Percentiles rank a stretch among this genome's conserved stretches.
Evolutionary conservation across 2,888 invertebrate genomes (phyloP).

Genomic region (Drosophila kanekoi): DNA sequence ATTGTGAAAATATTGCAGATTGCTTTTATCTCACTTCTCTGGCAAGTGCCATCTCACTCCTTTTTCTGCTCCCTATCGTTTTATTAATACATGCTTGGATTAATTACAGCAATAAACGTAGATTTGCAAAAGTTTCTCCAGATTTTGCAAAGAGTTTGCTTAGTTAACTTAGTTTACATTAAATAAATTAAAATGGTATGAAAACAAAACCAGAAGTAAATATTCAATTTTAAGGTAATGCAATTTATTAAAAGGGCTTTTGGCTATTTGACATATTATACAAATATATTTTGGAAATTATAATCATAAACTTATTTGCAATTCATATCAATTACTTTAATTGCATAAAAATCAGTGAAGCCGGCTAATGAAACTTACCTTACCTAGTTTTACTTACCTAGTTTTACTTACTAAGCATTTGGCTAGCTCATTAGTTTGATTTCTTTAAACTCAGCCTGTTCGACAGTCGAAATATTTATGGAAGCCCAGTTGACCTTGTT

Average conservation of each 20-base stretch:
- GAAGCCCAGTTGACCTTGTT: constrained; percentile 9
- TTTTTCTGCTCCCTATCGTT: neutral
- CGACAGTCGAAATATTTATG: neutral
- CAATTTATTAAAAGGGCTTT: neutral
- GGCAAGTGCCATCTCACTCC: neutral
- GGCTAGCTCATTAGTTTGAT: neutral
- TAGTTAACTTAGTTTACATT: neutral
- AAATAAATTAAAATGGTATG: constrained; percentile 2
- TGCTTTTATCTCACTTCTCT: constrained; percentile 43
- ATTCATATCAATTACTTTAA: neutral
- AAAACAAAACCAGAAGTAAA: constrained; percentile 4
- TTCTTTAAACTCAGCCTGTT: neutral
- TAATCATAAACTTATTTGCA: neutral
- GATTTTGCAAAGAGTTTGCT: constrained; percentile 3
- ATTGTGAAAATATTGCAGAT: constrained; percentile 65
- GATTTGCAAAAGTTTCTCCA: constrained; percentile 35
- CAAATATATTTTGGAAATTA: neutral
- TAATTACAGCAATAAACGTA: constrained; percentile 52
- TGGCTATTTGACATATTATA: neutral
- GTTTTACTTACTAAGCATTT: too few relatives aligned
- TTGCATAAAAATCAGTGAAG: too few relatives aligned
- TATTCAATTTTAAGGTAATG: neutral
- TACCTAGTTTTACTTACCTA: too few relatives aligned
- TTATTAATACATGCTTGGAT: constrained; percentile 28
- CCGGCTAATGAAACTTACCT: too few relatives aligned